Evolutionary conservation across 2,888 invertebrate genomes (phyloP).

Genomic region (Lithophane leautieri): DNA sequence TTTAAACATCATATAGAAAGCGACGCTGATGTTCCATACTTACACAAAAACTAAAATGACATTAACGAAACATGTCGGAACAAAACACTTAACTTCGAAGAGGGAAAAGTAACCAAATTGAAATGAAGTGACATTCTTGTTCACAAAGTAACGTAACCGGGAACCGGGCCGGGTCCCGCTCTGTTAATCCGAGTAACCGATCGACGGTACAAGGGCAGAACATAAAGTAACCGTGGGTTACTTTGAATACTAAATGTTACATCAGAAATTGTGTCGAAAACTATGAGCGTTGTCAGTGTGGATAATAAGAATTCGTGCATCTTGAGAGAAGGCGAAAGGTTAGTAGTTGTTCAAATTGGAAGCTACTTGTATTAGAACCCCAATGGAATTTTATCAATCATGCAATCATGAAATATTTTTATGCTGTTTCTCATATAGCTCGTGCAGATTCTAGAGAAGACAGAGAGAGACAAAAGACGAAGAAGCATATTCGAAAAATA

Average conservation of each 20-base stretch:
- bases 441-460: not conserved
- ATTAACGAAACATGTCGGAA: slow-evolving; percentile 18
- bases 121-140: slow-evolving; percentile 56
- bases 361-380: not conserved
- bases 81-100: slow-evolving; percentile 49
- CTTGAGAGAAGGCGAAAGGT: not conserved
- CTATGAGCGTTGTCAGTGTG: slow-evolving; percentile 2
- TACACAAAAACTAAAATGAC: slow-evolving; percentile 23
- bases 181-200: slow-evolving; percentile 74
- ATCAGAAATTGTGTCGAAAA: slow-evolving; percentile 35
- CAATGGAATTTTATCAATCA: not conserved
- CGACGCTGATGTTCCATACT: not conserved
- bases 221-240: slow-evolving; percentile 68
- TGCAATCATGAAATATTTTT: not conserved
- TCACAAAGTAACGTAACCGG: slow-evolving; percentile 53
- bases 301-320: slow-evolving; percentile 24
- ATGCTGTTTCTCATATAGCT: not conserved
- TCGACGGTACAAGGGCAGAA: slow-evolving; percentile 76
- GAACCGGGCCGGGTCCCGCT: slow-evolving; percentile 67
- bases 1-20: slow-evolving; percentile 1
- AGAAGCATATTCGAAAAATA: not conserved
- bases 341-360: not conserved
- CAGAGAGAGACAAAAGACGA: not conserved
- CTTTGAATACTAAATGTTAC: slow-evolving; percentile 66
- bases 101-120: slow-evolving; percentile 59